Base-by-base conservation (phyloP, 2,113 vertebrate species). In the Xenus cinereus region DNA sequence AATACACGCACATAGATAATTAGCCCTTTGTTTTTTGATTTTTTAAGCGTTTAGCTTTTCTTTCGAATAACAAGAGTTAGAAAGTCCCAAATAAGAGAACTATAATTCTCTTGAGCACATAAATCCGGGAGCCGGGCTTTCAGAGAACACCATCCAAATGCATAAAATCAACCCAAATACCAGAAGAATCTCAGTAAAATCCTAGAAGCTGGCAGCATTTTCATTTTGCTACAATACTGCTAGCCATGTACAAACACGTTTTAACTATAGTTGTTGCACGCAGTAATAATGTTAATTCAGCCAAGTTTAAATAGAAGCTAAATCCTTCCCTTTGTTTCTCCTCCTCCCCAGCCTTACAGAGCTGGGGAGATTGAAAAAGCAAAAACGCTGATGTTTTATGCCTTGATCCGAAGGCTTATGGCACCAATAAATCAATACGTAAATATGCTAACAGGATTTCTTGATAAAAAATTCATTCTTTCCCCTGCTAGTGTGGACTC, bases 401-500 rank as follows among this genome's bases (percentile, higher is more conserved):
- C 85, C 88, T 78, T 41, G 73, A 78, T 89, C 60, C 20, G 4
- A 72, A 88, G 87, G 82, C 35, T 95, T 81, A 88, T 27, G 50
- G 76, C 87, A 72, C 81, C 69, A 79, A 93, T 86, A 84, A 86
- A 97, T 97, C 95, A 91, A 97, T 94, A 77, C 10, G 3, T 68
- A 93, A 94, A 91, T 81, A 96, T 67, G 84, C 86, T 89, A 96
- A 91, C 92, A 88, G 92, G 69, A 88, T 79, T 87, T 48, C 92
- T 87, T 69, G 77, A 97, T 97, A 90, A 96, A 96, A 96, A 97
- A 97, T 96, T 96, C 86, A 93, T 96, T 78, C 56, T 46, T 21
- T 83, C 74, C 73, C 64, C 88, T 64, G 84, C 81, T 63, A 41
- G 30, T 5, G 2, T 77, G 75, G 91, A 72, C 93, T 92, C 90